phyloP scores from a whole-genome alignment of 92 coral and sea anemone species.

The Isaurus tuberculatus region DNA sequence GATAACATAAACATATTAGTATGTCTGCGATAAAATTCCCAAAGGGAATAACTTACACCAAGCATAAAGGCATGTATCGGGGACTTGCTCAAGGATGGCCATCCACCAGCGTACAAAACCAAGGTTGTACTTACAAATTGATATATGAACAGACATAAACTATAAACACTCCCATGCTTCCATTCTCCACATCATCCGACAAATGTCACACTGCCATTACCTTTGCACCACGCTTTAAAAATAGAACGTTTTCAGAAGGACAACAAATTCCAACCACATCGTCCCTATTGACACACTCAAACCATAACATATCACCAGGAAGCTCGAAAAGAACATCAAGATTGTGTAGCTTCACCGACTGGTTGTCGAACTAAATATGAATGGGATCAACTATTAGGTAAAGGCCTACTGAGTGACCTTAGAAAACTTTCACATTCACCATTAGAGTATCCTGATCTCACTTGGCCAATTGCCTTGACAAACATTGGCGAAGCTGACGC shows the following conservation, averaged over 20 bases:
- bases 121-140: too few relatives aligned
- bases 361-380: not conserved
- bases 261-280: too few relatives aligned
- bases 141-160: too few relatives aligned
- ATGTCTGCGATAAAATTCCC: too few relatives aligned
- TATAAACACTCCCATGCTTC: not conserved
- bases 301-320: too few relatives aligned
- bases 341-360: not conserved
- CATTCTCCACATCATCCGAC: slow-evolving; percentile 1
- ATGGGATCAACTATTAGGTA: not conserved
- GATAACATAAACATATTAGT: too few relatives aligned
- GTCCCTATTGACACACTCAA: too few relatives aligned
- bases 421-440: not conserved
- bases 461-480: not conserved
- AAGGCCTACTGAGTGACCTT: not conserved
- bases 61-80: too few relatives aligned
- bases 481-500: not conserved
- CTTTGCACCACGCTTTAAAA: slow-evolving; percentile 2
- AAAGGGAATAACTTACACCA: too few relatives aligned
- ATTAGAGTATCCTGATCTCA: not conserved
- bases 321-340: too few relatives aligned
- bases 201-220: not conserved
- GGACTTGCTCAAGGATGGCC: too few relatives aligned
- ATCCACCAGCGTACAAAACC: too few relatives aligned
- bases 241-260: not conserved